Evolutionary conservation across 2,113 vertebrate genomes (phyloP), one percentile per base, ranked within the genome.

Genomic region (Smithornis capensis): DNA sequence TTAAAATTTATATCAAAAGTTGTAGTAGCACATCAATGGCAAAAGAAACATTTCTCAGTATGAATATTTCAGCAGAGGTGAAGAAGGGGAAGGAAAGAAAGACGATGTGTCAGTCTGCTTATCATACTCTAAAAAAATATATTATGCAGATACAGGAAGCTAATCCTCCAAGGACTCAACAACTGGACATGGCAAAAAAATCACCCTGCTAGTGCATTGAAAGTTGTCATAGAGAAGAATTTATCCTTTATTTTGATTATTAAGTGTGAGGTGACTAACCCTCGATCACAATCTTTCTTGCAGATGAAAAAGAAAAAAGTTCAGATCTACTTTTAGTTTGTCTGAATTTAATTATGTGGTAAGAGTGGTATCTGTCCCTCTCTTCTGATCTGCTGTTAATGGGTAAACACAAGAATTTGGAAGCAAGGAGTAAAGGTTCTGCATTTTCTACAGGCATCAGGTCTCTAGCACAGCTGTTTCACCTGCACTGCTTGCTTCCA

Each of bases 371-470:
- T 50, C 55, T 65, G 22, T 47, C 27, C 53, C 14, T 83, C 57
- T 15, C 23, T 79, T 83, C 38, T 91, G 63, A 83, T 52, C 59
- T 44, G 38, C 52, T 90, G 79, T 68, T 37, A 52, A 14, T 68
- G 27, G 59, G 23, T 55, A 93, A 93, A 80, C 21, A 79, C 8
- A 27, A 75, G 59, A 55, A 67, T 85, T 52, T 83, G 57, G 70
- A 85, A 96, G 27, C 12, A 82, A 62, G 47, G 24, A 75, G 33
- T 53, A 87, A 90, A 71, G 29, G 33, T 35, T 85, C 29, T 71
- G 9, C 49, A 55, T 0, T 0, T 12, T 85, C 12, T 40, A 29
- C 24, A 79, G 47, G 25, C 49, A 49, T 49, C 49, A 52, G 37
- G 22, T 50, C 55, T 83, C 40, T 28, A 31, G 28, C 55, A 47